phyloP scores from a whole-genome alignment of 2,797 vertebrate species.

The Falco berigora region DNA sequence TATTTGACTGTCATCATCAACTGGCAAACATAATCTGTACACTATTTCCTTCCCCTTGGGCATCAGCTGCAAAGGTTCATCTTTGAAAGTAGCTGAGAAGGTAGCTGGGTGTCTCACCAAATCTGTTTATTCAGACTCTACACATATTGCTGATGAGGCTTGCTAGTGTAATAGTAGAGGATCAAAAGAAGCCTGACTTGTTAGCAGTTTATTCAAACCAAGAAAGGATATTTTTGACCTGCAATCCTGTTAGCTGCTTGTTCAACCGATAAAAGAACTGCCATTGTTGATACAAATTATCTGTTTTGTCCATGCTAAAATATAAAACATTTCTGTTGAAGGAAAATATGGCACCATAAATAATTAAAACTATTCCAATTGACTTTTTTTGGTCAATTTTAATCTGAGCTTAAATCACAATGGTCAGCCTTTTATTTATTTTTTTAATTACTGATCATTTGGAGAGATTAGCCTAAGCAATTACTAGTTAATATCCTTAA shows the following conservation, averaged over 20 bases:
- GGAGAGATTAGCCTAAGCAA: constrained; percentile 60
- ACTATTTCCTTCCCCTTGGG: neutral
- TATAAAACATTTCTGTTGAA: neutral
- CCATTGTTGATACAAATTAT: constrained; percentile 24
- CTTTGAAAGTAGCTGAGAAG: neutral
- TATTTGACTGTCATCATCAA: neutral
- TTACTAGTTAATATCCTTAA: constrained; percentile 68
- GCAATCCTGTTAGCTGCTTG: neutral
- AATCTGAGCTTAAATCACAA: constrained; percentile 57
- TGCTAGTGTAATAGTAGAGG: neutral
- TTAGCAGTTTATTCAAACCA: neutral
- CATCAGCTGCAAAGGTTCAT: neutral
- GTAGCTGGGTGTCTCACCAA: neutral
- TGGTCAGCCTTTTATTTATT: constrained; percentile 62
- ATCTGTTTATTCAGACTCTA: neutral
- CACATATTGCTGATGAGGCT: neutral
- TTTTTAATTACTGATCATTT: constrained; percentile 71
- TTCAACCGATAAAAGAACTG: neutral
- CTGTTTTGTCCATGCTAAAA: constrained; percentile 24
- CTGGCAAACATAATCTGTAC: neutral
- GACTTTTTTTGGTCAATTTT: constrained; percentile 59
- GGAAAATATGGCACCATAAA: constrained; percentile 41
- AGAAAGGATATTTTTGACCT: neutral
- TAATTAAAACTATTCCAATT: constrained; percentile 62
- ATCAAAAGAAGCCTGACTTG: neutral